These are phyloP conservation scores for Physella acuta DNA, from an alignment of 1,140 invertebrate genomes.

Conservation along the genomic window DNA sequence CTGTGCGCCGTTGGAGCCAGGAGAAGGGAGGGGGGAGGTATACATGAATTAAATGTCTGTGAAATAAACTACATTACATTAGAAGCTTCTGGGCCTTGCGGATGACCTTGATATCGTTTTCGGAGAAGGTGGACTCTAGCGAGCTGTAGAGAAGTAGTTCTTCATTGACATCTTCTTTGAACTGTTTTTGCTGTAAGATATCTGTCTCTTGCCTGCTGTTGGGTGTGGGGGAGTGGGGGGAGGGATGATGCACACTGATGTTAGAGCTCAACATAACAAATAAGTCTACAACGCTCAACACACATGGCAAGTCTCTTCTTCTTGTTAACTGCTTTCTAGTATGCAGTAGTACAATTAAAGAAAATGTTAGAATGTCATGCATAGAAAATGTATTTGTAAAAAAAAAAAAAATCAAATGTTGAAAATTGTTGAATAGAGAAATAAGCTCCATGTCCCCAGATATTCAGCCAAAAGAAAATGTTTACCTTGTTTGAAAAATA, in stretches of 20 bases:
- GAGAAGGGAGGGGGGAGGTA: neutral
- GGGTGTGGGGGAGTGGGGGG: neutral
- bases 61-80: conserved; percentile 31
- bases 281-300: too few relatives aligned
- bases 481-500: too few relatives aligned
- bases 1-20: neutral
- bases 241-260: neutral
- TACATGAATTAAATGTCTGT: neutral
- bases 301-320: too few relatives aligned
- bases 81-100: conserved; percentile 33
- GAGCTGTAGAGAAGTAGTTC: conserved; percentile 28
- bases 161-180: conserved; percentile 27
- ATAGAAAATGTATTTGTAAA: too few relatives aligned
- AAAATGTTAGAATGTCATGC: too few relatives aligned
- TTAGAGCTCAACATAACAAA: neutral
- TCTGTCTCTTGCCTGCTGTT: conserved; percentile 21
- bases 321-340: too few relatives aligned
- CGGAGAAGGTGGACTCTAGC: conserved; percentile 26
- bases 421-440: too few relatives aligned
- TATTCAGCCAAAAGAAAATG: too few relatives aligned
- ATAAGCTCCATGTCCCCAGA: too few relatives aligned
- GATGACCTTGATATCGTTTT: conserved; percentile 29
- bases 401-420: too few relatives aligned
- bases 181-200: conserved; percentile 18
- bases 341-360: too few relatives aligned